Evolutionary conservation across 23 tunicate species (phyloP), one percentile per base, ranked within the genome.

Genomic region (Ascidia mentula): DNA sequence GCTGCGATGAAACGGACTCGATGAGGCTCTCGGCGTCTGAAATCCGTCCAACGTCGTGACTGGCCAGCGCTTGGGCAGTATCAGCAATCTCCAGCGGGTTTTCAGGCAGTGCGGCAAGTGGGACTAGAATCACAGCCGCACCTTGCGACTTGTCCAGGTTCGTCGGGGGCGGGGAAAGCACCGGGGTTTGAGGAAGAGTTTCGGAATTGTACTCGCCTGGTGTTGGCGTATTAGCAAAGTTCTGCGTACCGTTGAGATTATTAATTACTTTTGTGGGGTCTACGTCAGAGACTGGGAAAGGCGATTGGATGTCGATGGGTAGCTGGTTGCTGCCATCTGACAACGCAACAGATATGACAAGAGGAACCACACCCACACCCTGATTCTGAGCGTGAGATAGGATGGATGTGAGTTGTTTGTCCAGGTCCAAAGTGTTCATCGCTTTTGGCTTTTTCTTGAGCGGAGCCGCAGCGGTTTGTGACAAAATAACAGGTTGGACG

Each of bases 351-450:
- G 90, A 76, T 26, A 89, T 80, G 40, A 74, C 82, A 35, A 74
- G 75, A 18, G 85, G 82, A 33, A 45, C 78, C 8, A 75, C 71
- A 18, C 72, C 72, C 5, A 32, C 59, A 1, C 18, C 53, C 8
- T 34, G 78, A 31, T 76, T 72, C 46, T 80, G 86, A 18, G 87
- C 82, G 32, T 93, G 98, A 6, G 98, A 79, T 73, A 93, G 32
- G 5, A 93, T 93, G 7, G 89, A 83, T 1, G 92, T 82, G 60
- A 93, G 82, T 53, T 93, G 89, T 69, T 93, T 93, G 83, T 93
- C 98, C 24, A 93, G 59, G 40, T 93, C 98, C 8, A 37, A 53
- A 13, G 85, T 46, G 70, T 87, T 86, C 38, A 83, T 31, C 33
- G 38, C 46, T 38, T 82, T 73, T 28, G 65, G 65, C 13, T 53